Percentiles rank a stretch among this genome's conserved stretches.
These are phyloP conservation scores for Hyperoplus immaculatus DNA, from an alignment of 2,797 vertebrate genomes.

Conservation along the genomic window DNA sequence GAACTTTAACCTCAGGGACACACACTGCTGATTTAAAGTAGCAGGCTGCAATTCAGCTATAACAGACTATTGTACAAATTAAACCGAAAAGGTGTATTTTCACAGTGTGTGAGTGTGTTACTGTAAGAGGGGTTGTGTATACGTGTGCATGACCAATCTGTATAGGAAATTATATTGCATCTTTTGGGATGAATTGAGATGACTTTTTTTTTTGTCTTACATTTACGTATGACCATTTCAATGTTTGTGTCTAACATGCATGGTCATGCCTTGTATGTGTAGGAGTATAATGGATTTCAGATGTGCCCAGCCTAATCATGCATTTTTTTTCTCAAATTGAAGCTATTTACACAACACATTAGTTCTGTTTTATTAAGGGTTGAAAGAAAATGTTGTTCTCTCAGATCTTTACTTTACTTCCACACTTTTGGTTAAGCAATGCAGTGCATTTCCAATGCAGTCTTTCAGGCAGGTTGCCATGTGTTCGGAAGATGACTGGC, in stretches of 20 bases:
- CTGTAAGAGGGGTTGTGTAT: background rate
- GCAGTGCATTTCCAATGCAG: conserved; percentile 38
- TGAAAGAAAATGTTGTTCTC: background rate
- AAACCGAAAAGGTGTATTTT: background rate
- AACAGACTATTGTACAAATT: background rate
- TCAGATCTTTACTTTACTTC: background rate
- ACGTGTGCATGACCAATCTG: background rate
- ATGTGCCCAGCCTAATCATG: background rate
- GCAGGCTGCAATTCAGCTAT: conserved; percentile 4
- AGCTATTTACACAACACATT: conserved; percentile 7
- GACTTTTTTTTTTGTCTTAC: background rate
- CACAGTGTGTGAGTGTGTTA: background rate
- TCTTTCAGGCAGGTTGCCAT: background rate
- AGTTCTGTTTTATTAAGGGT: background rate
- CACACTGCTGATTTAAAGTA: conserved; percentile 10
- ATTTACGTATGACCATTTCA: background rate
- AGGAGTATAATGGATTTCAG: background rate
- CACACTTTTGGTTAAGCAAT: conserved; percentile 17
- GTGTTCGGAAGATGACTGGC: conserved; percentile 66
- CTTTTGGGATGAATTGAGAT: too few relatives aligned
- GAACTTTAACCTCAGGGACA: conserved; percentile 41
- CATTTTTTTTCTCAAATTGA: conserved; percentile 1
- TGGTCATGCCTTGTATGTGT: background rate
- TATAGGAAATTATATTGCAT: background rate
- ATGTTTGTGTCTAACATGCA: background rate